Conservation (phyloP, 2,113 vertebrate genomes). For the Triplophysa rosa region DNA sequence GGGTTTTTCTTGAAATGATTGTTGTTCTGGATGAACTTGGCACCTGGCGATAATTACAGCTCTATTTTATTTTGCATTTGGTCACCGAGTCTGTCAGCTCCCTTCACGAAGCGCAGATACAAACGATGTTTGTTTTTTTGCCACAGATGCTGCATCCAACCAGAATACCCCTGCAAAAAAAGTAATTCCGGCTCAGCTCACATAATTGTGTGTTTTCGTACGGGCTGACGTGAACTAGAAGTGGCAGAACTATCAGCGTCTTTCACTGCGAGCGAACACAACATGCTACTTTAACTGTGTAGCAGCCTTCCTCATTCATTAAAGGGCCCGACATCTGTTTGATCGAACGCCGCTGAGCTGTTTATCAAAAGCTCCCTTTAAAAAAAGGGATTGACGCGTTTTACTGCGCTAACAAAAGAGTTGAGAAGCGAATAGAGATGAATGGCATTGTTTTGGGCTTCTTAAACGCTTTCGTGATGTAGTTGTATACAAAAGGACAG, state of each 20-base stretch:
- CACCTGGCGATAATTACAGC: slow-evolving; percentile 43
- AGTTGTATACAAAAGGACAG: neutral
- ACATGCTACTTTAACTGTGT: slow-evolving; percentile 1
- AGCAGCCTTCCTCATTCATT: slow-evolving; percentile 21
- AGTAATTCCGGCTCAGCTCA: slow-evolving; percentile 23
- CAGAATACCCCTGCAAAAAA: neutral
- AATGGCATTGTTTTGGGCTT: slow-evolving; percentile 17
- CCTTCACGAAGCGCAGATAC: neutral
- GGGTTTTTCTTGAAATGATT: neutral
- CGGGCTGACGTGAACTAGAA: neutral
- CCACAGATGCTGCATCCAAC: neutral
- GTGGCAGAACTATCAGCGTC: neutral
- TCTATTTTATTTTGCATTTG: slow-evolving; percentile 31
- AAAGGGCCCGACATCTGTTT: slow-evolving; percentile 8
- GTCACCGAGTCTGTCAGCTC: slow-evolving; percentile 3
- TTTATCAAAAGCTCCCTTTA: neutral
- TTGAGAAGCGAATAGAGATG: slow-evolving; percentile 29
- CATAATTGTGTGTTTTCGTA: slow-evolving; percentile 25
- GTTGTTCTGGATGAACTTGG: slow-evolving; percentile 29
- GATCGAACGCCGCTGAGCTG: neutral
- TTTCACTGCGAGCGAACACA: neutral
- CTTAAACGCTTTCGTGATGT: neutral
- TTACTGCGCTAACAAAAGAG: neutral
- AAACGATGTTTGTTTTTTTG: neutral
- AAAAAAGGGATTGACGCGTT: neutral